Percentiles rank a stretch among this genome's conserved stretches.
Conservation (phyloP, 2,797 vertebrate species). For the Tragopan temminckii region DNA sequence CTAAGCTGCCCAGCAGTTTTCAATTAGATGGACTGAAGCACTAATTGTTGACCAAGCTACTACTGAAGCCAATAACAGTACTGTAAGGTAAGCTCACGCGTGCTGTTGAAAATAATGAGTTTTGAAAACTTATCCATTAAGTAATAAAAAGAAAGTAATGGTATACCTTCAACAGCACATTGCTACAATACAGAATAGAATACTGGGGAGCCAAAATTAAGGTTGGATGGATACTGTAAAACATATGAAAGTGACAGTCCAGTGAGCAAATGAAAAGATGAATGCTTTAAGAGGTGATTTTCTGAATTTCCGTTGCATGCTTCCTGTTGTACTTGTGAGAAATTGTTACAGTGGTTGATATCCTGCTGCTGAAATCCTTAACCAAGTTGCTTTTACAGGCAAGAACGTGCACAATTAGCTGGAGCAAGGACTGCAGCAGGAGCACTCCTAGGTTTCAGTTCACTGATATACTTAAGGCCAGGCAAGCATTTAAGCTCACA, state of each 20-base stretch:
- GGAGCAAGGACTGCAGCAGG: not conserved
- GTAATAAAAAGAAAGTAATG: not conserved
- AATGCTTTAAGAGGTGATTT: not conserved
- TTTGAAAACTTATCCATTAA: not conserved
- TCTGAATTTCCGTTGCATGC: not conserved
- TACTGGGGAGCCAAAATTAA: not conserved
- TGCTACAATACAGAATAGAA: slow-evolving; percentile 3
- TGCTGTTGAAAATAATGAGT: not conserved
- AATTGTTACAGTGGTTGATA: not conserved
- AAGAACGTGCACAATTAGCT: not conserved
- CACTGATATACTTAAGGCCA: not conserved
- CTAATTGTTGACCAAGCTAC: not conserved
- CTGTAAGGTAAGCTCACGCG: not conserved
- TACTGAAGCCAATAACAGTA: not conserved
- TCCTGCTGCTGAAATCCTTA: not conserved
- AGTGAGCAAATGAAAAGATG: not conserved
- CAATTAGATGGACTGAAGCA: not conserved
- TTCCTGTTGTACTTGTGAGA: not conserved
- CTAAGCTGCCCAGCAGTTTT: not conserved
- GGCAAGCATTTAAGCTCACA: not conserved
- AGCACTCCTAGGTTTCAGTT: not conserved
- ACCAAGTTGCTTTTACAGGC: not conserved
- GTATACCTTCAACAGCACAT: not conserved
- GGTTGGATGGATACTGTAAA: not conserved
- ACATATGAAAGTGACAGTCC: not conserved